phyloP scores from a whole-genome alignment of 2,888 invertebrate species.

The Caradrina kadenii region DNA sequence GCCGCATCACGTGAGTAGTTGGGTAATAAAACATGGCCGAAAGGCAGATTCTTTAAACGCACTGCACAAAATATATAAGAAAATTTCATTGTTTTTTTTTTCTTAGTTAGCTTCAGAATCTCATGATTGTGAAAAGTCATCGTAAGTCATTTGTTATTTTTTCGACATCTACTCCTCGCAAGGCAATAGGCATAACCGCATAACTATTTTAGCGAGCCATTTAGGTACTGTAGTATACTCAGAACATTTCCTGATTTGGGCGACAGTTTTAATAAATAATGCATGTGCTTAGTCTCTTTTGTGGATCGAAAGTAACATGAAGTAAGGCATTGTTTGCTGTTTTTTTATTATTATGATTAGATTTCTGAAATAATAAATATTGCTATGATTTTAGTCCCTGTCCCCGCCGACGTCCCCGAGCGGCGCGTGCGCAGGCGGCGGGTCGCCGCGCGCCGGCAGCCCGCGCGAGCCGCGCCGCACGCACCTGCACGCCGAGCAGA shows the following conservation, averaged over 20 bases:
- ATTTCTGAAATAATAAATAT: not conserved
- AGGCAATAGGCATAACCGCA: too few relatives aligned
- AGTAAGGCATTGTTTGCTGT: too few relatives aligned
- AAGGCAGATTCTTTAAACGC: slow-evolving; percentile 26
- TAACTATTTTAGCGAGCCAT: too few relatives aligned
- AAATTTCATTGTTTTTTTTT: not conserved
- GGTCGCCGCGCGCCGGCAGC: slow-evolving; percentile 77
- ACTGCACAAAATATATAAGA: not conserved
- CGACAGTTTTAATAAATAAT: too few relatives aligned
- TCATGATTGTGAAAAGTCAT: not conserved
- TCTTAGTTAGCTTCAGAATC: not conserved
- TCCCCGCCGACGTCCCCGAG: slow-evolving; percentile 92
- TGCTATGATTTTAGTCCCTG: slow-evolving; percentile 73
- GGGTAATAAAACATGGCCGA: slow-evolving; percentile 24
- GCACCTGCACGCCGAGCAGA: slow-evolving; percentile 98
- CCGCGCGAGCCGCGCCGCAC: slow-evolving; percentile 94
- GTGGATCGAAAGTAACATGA: too few relatives aligned
- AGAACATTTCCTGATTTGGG: too few relatives aligned
- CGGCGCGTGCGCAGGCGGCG: slow-evolving; percentile 78
- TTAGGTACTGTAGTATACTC: too few relatives aligned
- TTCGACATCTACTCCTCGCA: not conserved
- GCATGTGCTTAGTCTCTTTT: too few relatives aligned
- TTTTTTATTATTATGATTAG: too few relatives aligned
- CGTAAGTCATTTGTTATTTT: not conserved
- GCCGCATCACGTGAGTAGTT: slow-evolving; percentile 82